These are phyloP conservation scores for Paracyclopina nana DNA, from an alignment of 1,140 invertebrate species.

Conservation along the genomic window DNA sequence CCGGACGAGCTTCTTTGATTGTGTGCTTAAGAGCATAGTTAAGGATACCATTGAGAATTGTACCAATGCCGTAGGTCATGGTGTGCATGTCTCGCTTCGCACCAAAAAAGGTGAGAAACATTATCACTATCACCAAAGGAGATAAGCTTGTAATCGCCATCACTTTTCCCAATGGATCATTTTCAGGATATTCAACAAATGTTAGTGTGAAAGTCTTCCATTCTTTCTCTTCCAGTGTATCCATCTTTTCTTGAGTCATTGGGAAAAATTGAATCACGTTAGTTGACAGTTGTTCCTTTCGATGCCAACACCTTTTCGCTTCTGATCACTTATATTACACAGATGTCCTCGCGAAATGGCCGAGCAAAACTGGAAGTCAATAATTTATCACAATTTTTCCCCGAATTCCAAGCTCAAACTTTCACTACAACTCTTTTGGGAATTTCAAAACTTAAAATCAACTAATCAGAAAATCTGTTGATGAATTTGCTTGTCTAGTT, in stretches of 20 bases:
- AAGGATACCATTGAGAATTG: constrained; percentile 50
- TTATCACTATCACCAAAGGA: constrained; percentile 57
- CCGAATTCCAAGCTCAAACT: no score
- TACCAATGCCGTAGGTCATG: constrained; percentile 65
- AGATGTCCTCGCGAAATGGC: no score
- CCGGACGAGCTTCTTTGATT: constrained; percentile 55
- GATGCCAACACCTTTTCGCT: no score
- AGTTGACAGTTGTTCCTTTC: not conserved
- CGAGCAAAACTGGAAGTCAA: no score
- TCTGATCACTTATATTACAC: no score
- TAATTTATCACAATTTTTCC: no score
- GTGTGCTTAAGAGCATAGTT: constrained; percentile 63
- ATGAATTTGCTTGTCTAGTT: no score
- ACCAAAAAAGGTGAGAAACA: constrained; percentile 60
- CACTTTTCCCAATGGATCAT: constrained; percentile 51
- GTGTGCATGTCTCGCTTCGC: constrained; percentile 79
- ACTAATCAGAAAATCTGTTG: no score
- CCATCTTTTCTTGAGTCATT: no score
- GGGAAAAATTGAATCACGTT: not conserved
- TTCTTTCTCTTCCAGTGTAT: no score
- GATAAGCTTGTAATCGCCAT: constrained; percentile 57
- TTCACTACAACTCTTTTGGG: no score
- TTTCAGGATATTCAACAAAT: constrained; percentile 27
- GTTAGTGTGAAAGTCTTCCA: constrained; percentile 15
- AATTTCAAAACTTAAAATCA: no score